Evolutionary conservation across 2,888 invertebrate species (phyloP).

Genomic region (Lithophane ornitopus): DNA sequence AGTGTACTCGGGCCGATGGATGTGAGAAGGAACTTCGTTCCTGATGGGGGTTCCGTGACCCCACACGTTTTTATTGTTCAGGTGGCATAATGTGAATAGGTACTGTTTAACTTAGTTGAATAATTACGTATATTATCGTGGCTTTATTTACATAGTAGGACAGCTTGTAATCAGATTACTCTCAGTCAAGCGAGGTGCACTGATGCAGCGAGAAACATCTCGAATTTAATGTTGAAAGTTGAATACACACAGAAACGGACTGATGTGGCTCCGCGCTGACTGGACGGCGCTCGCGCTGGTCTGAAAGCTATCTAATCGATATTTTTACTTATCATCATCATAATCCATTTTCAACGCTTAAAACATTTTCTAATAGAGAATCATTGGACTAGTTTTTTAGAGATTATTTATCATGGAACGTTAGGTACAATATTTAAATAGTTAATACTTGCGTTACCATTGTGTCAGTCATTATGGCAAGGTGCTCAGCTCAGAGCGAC

Average conservation of each 20-base stretch:
- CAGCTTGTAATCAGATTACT: constrained; percentile 48
- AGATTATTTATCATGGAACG: constrained; percentile 65
- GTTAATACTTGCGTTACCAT: constrained; percentile 66
- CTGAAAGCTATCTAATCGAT: constrained; percentile 32
- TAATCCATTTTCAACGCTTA: constrained; percentile 28
- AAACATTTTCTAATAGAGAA: constrained; percentile 53
- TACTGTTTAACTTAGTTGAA: constrained; percentile 68
- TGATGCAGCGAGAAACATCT: constrained; percentile 36
- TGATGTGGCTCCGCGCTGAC: constrained; percentile 9
- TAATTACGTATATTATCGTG: constrained; percentile 56
- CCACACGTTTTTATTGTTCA: constrained; percentile 18
- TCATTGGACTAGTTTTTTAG: constrained; percentile 71
- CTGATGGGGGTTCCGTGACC: no score
- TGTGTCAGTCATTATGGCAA: constrained; percentile 67
- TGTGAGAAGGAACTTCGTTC: no score
- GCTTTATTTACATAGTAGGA: constrained; percentile 63
- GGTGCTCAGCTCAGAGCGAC: constrained; percentile 46
- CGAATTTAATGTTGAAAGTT: constrained; percentile 7
- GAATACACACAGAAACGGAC: neutral
- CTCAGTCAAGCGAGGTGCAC: constrained; percentile 42
- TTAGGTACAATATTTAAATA: constrained; percentile 57
- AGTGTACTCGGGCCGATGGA: no score
- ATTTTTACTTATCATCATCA: constrained; percentile 4
- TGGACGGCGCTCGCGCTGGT: no score
- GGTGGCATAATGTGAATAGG: constrained; percentile 69